Evolutionary conservation across 2,888 invertebrate genomes (phyloP), one percentile per base, ranked within the genome.

Genomic region (Lepidocyrtoides sp.): DNA sequence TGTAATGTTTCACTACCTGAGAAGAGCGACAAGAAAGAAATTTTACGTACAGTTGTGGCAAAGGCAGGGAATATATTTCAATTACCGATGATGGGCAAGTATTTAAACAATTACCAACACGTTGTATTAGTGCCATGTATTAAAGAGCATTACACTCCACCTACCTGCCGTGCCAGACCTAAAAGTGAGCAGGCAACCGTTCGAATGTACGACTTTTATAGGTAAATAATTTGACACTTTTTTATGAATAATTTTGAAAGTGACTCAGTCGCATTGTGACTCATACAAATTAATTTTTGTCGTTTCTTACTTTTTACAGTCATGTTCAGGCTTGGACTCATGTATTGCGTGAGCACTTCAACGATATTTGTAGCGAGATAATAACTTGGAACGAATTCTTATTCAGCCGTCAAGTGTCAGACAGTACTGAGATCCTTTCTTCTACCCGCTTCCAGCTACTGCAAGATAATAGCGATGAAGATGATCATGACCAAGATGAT

Each of bases 41-140:
- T 36, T 60, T 23, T 89, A 10, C 57, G 36, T 2, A 41, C 29
- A 23, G 75, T 89, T 60, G 89, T 89, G 14, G 89, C 75, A 0
- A 83, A 89, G 69, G 83, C 89, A n/a, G 89, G 89, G 5, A 60
- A 44, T 41, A 83, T 83, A 12, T 89, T 89, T 51, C 83, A 63
- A 29, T 44, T 89, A 17, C 89, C 89, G 26, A 89, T 89, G 89
- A 89, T 89, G 89, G 89, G 89, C 32, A 89, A 89, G 36, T 89
- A 89, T 89, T 17, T 89, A n/a, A 32, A 83, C 10, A 75, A 89
- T 32, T 89, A 83, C 26, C 57, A 83, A n/a, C 60, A 83, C 48
- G 75, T 89, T 23, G 44, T 89, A 72, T 60, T 89, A 14, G 83
- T 89, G 1, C 89, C 89, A 17, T 89, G 89, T 51, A 83, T 89